These are phyloP conservation scores for Catocala sponsa DNA, from an alignment of 2,888 invertebrate genomes.

Conservation along the genomic window DNA sequence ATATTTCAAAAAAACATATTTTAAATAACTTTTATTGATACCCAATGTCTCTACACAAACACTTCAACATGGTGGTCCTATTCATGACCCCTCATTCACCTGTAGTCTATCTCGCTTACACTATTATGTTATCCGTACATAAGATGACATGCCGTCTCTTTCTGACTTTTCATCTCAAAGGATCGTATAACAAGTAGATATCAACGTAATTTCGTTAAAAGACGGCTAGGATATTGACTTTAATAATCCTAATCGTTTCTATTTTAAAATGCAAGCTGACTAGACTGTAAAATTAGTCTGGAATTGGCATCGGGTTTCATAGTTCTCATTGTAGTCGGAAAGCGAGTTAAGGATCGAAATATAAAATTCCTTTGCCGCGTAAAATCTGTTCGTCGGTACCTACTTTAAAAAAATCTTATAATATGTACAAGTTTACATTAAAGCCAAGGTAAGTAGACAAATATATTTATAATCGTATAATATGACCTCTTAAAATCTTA, in stretches of 20 bases:
- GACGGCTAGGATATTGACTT: constrained; percentile 12
- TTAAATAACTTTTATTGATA: too few relatives aligned
- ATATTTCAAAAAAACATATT: too few relatives aligned
- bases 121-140: constrained; percentile 35
- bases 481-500: too few relatives aligned
- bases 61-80: constrained; percentile 54
- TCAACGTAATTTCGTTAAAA: constrained; percentile 29
- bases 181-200: constrained; percentile 52
- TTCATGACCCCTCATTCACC: constrained; percentile 82
- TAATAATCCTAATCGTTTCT: not conserved
- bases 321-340: not conserved
- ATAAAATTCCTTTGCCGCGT: too few relatives aligned
- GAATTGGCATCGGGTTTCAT: not conserved
- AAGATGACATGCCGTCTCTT: constrained; percentile 49
- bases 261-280: constrained; percentile 1
- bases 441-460: too few relatives aligned
- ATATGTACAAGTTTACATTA: too few relatives aligned
- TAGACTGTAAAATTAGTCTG: not conserved
- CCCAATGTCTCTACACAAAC: not conserved
- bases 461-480: too few relatives aligned
- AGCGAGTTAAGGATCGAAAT: not conserved
- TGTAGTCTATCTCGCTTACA: constrained; percentile 66
- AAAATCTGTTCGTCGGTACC: too few relatives aligned
- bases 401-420: too few relatives aligned
- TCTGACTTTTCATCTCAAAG: constrained; percentile 68